Conservation (phyloP, 92 coral and sea anemone species). For the Palythoa grandiflora region DNA sequence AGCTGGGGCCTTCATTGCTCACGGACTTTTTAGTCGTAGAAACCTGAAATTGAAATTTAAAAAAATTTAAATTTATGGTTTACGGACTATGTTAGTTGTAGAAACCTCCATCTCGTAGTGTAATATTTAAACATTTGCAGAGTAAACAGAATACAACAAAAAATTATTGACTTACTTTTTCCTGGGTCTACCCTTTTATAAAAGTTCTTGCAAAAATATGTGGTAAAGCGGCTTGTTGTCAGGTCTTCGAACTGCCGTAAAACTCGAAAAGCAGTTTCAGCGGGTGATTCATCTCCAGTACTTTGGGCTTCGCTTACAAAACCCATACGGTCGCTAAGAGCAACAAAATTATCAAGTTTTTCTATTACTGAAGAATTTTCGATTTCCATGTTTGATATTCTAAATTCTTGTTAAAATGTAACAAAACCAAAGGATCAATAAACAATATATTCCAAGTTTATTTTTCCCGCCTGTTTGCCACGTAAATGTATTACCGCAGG, state of each 20-base stretch:
- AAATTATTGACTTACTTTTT: too few relatives aligned
- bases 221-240: conserved; percentile 52
- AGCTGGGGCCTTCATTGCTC: too few relatives aligned
- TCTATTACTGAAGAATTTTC: neutral
- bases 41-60: too few relatives aligned
- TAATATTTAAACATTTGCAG: too few relatives aligned
- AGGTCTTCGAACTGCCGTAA: conserved; percentile 51
- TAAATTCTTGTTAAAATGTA: too few relatives aligned
- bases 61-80: too few relatives aligned
- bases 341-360: conserved; percentile 37
- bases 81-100: too few relatives aligned
- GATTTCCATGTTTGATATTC: neutral
- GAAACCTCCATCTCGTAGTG: too few relatives aligned
- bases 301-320: conserved; percentile 24
- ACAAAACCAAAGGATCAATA: neutral
- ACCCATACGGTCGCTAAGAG: conserved; percentile 31
- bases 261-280: conserved; percentile 46
- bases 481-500: conserved; percentile 1
- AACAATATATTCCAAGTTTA: neutral
- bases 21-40: too few relatives aligned
- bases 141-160: too few relatives aligned
- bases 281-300: too few relatives aligned
- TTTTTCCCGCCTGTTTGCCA: conserved; percentile 12
- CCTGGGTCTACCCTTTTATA: neutral
- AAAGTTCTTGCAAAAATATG: conserved; percentile 52